Evolutionary conservation across 2,113 vertebrate genomes (phyloP).

Genomic region (Gallinago media): DNA sequence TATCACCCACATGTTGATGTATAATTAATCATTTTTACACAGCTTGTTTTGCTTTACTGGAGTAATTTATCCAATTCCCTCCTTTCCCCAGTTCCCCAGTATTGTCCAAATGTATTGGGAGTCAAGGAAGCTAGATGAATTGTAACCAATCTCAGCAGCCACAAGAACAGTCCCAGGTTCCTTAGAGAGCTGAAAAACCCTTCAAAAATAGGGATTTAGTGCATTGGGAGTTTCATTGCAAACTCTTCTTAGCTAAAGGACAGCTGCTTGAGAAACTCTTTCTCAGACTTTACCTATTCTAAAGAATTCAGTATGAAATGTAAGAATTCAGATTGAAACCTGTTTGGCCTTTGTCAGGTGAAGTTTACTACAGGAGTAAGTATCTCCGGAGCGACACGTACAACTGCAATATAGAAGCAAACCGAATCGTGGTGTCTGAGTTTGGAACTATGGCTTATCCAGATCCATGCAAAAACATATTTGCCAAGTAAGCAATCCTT

Average conservation of each 20-base stretch:
- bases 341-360: constrained; percentile 76
- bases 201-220: neutral
- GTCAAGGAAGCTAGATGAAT: neutral
- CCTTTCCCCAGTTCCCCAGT: neutral
- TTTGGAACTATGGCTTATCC: constrained; percentile 96
- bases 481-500: constrained; percentile 84
- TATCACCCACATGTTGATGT: neutral
- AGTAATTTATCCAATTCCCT: neutral
- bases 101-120: neutral
- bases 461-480: constrained; percentile 95
- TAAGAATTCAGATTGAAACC: neutral
- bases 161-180: neutral
- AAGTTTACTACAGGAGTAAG: constrained; percentile 92
- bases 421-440: constrained; percentile 91
- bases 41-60: neutral
- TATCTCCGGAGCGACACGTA: constrained; percentile 90
- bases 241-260: neutral
- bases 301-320: neutral
- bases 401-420: constrained; percentile 84
- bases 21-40: neutral
- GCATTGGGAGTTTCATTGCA: neutral
- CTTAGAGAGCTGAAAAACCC: neutral
- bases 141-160: neutral
- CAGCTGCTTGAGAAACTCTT: neutral
- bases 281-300: neutral